Evolutionary conservation across 2,888 invertebrate species (phyloP).

Genomic region (Keiferia lycopersicella): DNA sequence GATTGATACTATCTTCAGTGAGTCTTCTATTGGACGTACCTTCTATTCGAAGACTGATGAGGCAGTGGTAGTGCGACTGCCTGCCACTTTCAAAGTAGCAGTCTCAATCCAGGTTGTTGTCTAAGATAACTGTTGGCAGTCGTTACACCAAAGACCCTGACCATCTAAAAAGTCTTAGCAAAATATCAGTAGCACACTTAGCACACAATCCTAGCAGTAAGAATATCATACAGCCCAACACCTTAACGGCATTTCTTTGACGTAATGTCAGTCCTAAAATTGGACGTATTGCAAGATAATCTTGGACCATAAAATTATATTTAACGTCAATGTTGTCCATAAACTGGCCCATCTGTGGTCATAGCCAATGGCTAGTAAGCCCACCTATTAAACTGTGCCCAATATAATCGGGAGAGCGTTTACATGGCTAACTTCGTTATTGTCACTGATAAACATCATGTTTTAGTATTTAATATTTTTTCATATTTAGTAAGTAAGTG

Average conservation of each 20-base stretch:
- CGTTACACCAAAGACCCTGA: no score
- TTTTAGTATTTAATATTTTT: background rate
- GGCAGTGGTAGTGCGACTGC: no score
- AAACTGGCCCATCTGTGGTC: background rate
- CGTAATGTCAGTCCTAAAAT: background rate
- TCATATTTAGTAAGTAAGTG: background rate
- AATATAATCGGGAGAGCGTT: conserved; percentile 15
- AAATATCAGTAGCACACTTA: no score
- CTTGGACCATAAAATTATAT: background rate
- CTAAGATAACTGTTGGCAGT: no score
- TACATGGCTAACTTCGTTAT: conserved; percentile 8
- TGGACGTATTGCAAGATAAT: background rate
- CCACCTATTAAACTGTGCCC: conserved; percentile 12
- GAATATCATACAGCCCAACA: no score
- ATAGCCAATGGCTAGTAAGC: conserved; percentile 6
- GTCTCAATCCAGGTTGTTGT: no score
- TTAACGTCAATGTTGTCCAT: background rate
- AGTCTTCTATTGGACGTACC: no score
- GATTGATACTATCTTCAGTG: background rate
- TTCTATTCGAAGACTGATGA: no score
- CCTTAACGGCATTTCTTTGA: no score
- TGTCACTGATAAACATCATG: background rate
- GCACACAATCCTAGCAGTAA: no score
- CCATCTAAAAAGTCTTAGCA: no score
- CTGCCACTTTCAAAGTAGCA: no score